phyloP scores from a whole-genome alignment of 64 coral and sea anemone genomes.

The Acropora tenuis region DNA sequence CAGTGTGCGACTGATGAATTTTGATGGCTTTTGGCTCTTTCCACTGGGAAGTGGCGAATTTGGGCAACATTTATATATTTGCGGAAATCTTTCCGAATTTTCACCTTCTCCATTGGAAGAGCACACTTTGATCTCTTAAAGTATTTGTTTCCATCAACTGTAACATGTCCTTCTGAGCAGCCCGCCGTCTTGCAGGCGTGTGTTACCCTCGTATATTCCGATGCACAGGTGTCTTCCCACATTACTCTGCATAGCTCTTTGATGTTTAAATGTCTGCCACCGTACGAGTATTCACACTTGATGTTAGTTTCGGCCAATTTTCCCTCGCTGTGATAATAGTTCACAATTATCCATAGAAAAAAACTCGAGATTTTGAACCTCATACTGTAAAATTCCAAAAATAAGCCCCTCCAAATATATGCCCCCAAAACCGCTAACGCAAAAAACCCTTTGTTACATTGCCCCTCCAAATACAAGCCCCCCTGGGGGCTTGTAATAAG shows the following conservation, averaged over 20 bases:
- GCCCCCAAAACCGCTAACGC: too few species aligned
- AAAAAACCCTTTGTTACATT: too few species aligned
- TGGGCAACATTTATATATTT: conserved; percentile 50
- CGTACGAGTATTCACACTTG: neutral
- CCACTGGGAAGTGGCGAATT: conserved; percentile 51
- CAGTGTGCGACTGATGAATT: conserved; percentile 43
- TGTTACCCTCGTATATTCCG: conserved; percentile 34
- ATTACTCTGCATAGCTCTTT: conserved; percentile 40
- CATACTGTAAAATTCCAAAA: too few species aligned
- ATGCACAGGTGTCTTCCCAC: conserved; percentile 60
- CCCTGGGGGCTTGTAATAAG: too few species aligned
- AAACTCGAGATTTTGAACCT: neutral
- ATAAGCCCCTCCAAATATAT: too few species aligned
- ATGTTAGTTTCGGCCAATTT: conserved; percentile 18
- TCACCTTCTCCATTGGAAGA: conserved; percentile 32
- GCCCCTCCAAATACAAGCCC: too few species aligned
- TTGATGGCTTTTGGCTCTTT: conserved; percentile 60
- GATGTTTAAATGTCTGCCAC: conserved; percentile 11
- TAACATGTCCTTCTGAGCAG: conserved; percentile 58
- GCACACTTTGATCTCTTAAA: conserved; percentile 62
- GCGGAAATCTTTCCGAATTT: conserved; percentile 44
- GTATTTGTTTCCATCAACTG: conserved; percentile 67
- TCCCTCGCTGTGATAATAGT: conserved; percentile 26
- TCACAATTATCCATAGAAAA: conserved; percentile 67
- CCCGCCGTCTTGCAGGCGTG: conserved; percentile 46